Evolutionary conservation across 2,113 vertebrate genomes (phyloP), one percentile per base, ranked within the genome.

Genomic region (Scophthalmus maximus): DNA sequence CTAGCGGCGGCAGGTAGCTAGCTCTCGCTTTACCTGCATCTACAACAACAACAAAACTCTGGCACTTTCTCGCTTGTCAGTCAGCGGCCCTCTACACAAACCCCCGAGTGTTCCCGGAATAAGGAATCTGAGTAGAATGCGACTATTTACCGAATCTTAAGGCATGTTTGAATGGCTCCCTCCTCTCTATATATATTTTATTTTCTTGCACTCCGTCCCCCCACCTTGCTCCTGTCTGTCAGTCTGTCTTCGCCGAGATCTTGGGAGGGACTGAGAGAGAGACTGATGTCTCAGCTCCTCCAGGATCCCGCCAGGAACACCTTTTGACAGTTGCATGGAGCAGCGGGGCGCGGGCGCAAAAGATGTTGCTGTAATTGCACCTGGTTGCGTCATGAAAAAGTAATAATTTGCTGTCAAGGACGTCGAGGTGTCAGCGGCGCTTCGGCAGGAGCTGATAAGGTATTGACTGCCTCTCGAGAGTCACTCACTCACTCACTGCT

Each of bases 371-470:
- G 91, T 94, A 94, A 94, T 94, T 94, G 93, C 93, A 94, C 89
- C 91, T 92, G 90, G 92, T 94, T 94, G 93, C 93, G 91, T 94
- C 93, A 94, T 93, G 88, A 94, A 93, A 94, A 94, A 94, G 93
- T 93, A 92, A 94, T 93, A 93, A 94, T 94, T 93, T 93, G 92
- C 93, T 93, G 93, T 93, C 92, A 92, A 91, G 92, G 90, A 93
- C 92, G 93, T 93, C 93, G 92, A 91, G 90, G 93, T 94, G 92
- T 94, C 93, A 92, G 90, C 79, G 82, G n/a, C n/a, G n/a, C n/a
- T 93, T 93, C 90, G 90, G 90, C 87, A 92, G 91, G 89, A 91
- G 90, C 88, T 93, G 93, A 93, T 93, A 92, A 89, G 91, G 79
- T 93, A 92, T 93, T 87, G 91, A 90, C 91, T 89, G 88, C 81